Evolutionary conservation across 2,113 vertebrate genomes (phyloP).

Genomic region (Tiliqua scincoides): DNA sequence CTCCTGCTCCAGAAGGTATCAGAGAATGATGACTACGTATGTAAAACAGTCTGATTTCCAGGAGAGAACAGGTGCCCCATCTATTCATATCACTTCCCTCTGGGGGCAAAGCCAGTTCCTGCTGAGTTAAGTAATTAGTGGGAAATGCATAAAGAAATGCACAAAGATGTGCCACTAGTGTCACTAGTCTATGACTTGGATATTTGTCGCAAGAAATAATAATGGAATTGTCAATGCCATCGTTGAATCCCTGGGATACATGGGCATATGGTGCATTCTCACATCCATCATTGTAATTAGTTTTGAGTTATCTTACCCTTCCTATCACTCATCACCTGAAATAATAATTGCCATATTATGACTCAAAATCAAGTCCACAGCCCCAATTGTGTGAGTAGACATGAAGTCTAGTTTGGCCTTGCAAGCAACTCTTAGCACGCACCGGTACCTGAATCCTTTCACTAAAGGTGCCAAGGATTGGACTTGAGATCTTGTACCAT

Average conservation of each 20-base stretch:
- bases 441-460: background rate
- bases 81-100: background rate
- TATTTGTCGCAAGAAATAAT: constrained; percentile 4
- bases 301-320: background rate
- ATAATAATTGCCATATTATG: background rate
- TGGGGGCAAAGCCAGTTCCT: background rate
- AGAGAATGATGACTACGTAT: background rate
- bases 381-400: too few species aligned
- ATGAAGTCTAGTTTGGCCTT: too few species aligned
- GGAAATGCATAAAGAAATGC: background rate
- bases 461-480: too few species aligned
- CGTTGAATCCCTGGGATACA: background rate
- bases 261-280: background rate
- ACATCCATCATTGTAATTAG: background rate
- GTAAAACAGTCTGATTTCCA: background rate
- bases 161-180: background rate
- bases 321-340: background rate
- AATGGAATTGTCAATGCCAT: background rate
- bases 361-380: background rate
- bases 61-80: background rate
- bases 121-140: constrained; percentile 8
- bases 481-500: too few species aligned
- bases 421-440: too few species aligned
- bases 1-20: background rate
- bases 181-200: background rate